Evolutionary conservation across 2,113 vertebrate genomes (phyloP).

Genomic region (Entelurus aequoreus): DNA sequence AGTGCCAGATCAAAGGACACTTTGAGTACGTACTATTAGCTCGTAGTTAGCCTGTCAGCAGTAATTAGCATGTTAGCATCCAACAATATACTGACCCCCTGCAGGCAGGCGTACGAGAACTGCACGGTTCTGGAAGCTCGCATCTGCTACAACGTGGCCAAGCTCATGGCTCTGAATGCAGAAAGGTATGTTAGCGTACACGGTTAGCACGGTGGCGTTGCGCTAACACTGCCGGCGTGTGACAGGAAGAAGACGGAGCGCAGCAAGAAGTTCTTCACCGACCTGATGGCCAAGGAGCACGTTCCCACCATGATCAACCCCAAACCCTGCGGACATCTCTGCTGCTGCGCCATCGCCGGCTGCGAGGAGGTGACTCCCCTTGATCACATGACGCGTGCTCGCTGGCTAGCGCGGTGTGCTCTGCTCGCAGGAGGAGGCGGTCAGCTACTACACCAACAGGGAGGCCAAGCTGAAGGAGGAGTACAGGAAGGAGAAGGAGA

Average conservation of each 20-base stretch:
- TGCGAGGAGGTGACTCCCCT: constrained; percentile 82
- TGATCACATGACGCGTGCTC: neutral
- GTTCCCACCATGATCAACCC: constrained; percentile 87
- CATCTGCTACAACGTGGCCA: constrained; percentile 91
- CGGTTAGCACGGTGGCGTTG: no score
- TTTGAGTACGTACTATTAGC: constrained; percentile 82
- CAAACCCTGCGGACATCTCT: constrained; percentile 94
- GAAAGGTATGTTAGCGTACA: constrained; percentile 77
- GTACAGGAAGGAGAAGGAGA: constrained; percentile 87
- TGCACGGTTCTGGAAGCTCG: constrained; percentile 87
- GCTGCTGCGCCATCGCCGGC: constrained; percentile 89
- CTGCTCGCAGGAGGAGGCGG: constrained; percentile 83
- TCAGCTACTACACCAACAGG: constrained; percentile 85
- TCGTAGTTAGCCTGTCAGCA: neutral
- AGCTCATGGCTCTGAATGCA: constrained; percentile 85
- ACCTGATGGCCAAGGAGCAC: constrained; percentile 78
- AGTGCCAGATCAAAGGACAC: constrained; percentile 89
- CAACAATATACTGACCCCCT: neutral
- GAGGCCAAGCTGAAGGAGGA: constrained; percentile 88
- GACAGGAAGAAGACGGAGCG: constrained; percentile 92
- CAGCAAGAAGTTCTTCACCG: constrained; percentile 87
- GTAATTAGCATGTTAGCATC: neutral
- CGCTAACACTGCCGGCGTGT: constrained; percentile 7
- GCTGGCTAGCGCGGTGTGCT: neutral
- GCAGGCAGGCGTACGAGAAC: constrained; percentile 87